A percentile compares a stretch with the other conserved stretches of the same genome.
phyloP scores from a whole-genome alignment of 2,888 invertebrate genomes.

The Drosophila niveifrons region DNA sequence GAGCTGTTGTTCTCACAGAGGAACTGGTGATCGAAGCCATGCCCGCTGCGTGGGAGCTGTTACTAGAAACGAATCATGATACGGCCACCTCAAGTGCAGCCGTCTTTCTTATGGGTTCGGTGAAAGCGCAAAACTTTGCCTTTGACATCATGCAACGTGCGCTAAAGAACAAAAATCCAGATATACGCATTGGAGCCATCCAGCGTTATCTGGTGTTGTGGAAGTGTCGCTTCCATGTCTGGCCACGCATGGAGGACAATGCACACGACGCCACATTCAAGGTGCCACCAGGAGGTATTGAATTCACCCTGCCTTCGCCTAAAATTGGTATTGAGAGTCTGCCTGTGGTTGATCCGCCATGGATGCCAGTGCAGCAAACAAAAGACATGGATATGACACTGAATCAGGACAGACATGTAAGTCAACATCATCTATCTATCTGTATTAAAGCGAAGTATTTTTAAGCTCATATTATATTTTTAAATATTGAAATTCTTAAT shows the following conservation, averaged over 20 bases:
- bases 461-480: no score
- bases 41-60: conserved; percentile 97
- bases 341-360: conserved; percentile 98
- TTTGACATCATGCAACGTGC: conserved; percentile 95
- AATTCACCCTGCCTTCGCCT: conserved; percentile 99
- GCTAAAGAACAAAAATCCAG: conserved; percentile 93
- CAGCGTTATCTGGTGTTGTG: conserved; percentile 96
- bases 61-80: conserved; percentile 96
- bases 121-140: conserved; percentile 95
- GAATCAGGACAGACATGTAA: conserved; percentile 98
- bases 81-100: conserved; percentile 94
- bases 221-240: conserved; percentile 98
- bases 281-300: conserved; percentile 99
- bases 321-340: conserved; percentile 98
- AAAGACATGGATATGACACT: conserved; percentile 99
- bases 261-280: conserved; percentile 96
- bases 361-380: conserved; percentile 99
- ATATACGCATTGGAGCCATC: conserved; percentile 93
- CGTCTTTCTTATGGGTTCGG: conserved; percentile 96
- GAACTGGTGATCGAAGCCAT: conserved; percentile 95
- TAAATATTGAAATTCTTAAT: no score
- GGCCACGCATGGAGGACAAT: conserved; percentile 99
- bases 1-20: conserved; percentile 94
- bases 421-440: conserved; percentile 69
- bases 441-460: no score